Conservation (phyloP, 2,797 vertebrate species). For the Kryptolebias ocellatus region DNA sequence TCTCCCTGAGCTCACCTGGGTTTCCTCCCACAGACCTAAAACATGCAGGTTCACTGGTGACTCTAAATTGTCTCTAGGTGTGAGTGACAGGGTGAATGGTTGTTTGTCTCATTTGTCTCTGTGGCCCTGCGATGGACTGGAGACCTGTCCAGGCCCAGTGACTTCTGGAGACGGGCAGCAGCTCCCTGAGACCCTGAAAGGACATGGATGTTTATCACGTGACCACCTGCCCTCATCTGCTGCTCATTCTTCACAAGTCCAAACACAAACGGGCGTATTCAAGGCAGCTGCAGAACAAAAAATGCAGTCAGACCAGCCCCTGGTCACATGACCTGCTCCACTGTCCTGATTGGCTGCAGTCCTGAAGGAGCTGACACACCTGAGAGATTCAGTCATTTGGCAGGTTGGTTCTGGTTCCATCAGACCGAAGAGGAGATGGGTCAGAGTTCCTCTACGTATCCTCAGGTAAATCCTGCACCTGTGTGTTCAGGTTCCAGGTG, state of each 20-base stretch:
- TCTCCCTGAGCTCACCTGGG: no score
- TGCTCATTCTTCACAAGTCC: not conserved
- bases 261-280: not conserved
- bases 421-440: conserved; percentile 49
- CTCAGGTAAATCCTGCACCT: conserved; percentile 53
- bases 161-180: no score
- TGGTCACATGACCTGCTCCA: conserved; percentile 26
- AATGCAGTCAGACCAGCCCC: conserved; percentile 51
- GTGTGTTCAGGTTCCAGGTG: not conserved
- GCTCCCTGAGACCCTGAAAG: no score
- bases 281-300: not conserved
- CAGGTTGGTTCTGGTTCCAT: not conserved
- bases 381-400: conserved; percentile 8
- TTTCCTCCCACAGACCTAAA: no score
- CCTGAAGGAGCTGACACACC: conserved; percentile 2
- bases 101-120: no score
- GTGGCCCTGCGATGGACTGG: no score
- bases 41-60: no score
- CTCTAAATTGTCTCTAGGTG: no score
- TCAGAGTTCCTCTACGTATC: conserved; percentile 25
- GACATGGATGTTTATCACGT: not conserved
- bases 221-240: conserved; percentile 1
- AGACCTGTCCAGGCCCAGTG: no score
- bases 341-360: conserved; percentile 11
- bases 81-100: no score